phyloP scores from a whole-genome alignment of 1,140 invertebrate genomes.

The Leptinotarsa undecemlineata region DNA sequence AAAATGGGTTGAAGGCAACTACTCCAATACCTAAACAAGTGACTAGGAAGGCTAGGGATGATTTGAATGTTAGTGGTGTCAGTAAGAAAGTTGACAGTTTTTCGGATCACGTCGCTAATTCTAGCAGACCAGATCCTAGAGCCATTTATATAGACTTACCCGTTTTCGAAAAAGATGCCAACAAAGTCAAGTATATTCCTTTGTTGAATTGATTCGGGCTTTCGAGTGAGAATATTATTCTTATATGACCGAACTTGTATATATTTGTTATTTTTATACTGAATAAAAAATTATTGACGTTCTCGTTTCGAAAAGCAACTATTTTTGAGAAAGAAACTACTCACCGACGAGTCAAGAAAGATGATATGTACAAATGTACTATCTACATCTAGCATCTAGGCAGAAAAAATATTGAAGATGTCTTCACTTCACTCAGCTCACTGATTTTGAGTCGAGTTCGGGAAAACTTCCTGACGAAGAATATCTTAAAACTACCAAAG shows the following conservation, averaged over 20 bases:
- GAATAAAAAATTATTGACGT: background rate
- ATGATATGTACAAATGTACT: too few relatives aligned
- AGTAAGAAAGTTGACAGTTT: conserved; percentile 26
- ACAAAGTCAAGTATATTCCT: conserved; percentile 51
- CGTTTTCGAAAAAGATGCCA: conserved; percentile 46
- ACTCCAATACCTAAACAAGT: conserved; percentile 21
- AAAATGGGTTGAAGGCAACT: background rate
- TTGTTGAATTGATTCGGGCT: conserved; percentile 20
- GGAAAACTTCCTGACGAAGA: too few relatives aligned
- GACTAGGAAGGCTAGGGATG: conserved; percentile 34
- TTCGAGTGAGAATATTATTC: background rate
- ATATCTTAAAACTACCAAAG: too few relatives aligned
- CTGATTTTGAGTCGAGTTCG: too few relatives aligned
- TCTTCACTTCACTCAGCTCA: too few relatives aligned
- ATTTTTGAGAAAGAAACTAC: too few relatives aligned
- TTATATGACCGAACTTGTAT: background rate
- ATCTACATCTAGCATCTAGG: too few relatives aligned
- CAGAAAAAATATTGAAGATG: too few relatives aligned
- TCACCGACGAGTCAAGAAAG: too few relatives aligned
- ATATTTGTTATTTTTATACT: background rate
- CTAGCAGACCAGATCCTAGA: conserved; percentile 34
- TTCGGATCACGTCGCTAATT: background rate
- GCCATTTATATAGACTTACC: conserved; percentile 52
- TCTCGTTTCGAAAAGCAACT: background rate
- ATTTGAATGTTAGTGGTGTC: conserved; percentile 25